Conservation (phyloP, 2,113 vertebrate species). For the Falco punctatus region DNA sequence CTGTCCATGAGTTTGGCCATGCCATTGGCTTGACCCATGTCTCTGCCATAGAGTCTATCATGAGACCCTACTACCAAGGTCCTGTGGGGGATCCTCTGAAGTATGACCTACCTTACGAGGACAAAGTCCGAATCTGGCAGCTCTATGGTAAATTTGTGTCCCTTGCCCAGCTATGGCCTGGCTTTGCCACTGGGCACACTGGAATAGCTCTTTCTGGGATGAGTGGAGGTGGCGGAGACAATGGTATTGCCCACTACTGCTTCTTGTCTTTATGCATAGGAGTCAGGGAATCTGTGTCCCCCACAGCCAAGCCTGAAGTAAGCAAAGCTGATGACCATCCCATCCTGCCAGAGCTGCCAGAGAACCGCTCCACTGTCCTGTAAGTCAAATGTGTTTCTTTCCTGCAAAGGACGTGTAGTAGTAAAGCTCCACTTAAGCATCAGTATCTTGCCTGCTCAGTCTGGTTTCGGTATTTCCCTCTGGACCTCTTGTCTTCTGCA, state of each 20-base stretch:
- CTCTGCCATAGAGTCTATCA: constrained; percentile 89
- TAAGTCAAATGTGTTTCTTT: constrained; percentile 75
- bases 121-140: constrained; percentile 95
- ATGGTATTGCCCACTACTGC: neutral
- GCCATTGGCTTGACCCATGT: constrained; percentile 94
- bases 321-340: constrained; percentile 84
- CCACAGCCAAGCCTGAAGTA: constrained; percentile 80
- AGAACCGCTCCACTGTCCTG: constrained; percentile 84
- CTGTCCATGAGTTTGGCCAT: constrained; percentile 96
- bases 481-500: neutral
- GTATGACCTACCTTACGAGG: constrained; percentile 91
- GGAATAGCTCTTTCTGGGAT: neutral
- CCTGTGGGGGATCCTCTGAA: constrained; percentile 94
- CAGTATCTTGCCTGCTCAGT: neutral
- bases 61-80: constrained; percentile 96
- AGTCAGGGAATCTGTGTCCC: constrained; percentile 92
- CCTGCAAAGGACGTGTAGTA: neutral
- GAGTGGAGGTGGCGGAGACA: neutral
- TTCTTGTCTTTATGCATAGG: constrained; percentile 70
- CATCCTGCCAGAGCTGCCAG: constrained; percentile 85
- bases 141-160: constrained; percentile 84
- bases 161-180: rapidly evolving
- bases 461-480: neutral
- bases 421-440: neutral
- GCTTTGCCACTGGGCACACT: neutral